Conservation (phyloP, 2,113 vertebrate genomes). For the Herpetotheres cachinnans region DNA sequence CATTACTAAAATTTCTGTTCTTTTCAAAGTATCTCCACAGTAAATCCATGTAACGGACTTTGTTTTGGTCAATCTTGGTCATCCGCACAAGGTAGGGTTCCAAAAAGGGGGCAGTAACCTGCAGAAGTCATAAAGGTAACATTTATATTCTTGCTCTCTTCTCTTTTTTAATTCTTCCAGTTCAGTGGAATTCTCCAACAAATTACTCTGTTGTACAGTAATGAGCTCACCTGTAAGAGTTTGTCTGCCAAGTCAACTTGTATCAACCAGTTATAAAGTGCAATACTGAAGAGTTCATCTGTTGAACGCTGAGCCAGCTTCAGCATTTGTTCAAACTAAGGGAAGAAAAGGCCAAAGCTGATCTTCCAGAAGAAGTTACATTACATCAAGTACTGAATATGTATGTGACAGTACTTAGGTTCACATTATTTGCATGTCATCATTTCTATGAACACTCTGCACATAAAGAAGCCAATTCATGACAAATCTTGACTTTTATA, state of each 20-base stretch:
- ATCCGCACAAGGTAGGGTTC: slow-evolving; percentile 93
- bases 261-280: slow-evolving; percentile 97
- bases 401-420: fast-evolving
- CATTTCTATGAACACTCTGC: not conserved
- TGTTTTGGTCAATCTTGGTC: slow-evolving; percentile 95
- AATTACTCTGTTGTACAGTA: not conserved
- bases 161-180: not conserved
- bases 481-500: not conserved
- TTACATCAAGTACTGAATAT: not conserved
- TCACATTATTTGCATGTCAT: not conserved
- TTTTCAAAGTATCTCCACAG: slow-evolving; percentile 97
- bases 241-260: slow-evolving; percentile 93
- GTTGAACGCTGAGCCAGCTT: slow-evolving; percentile 90
- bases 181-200: not conserved
- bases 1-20: slow-evolving; percentile 91
- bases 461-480: not conserved
- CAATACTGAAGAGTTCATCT: slow-evolving; percentile 96
- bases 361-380: not conserved
- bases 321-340: slow-evolving; percentile 94
- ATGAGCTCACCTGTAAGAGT: slow-evolving; percentile 85
- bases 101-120: slow-evolving; percentile 94
- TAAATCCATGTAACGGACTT: slow-evolving; percentile 96
- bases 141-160: not conserved
- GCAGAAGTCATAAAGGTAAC: not conserved
- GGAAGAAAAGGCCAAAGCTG: not conserved